Percentiles rank a stretch among this genome's conserved stretches.
These are phyloP conservation scores for Aegotheles bennettii DNA, from an alignment of 2,113 vertebrate species.

Conservation along the genomic window DNA sequence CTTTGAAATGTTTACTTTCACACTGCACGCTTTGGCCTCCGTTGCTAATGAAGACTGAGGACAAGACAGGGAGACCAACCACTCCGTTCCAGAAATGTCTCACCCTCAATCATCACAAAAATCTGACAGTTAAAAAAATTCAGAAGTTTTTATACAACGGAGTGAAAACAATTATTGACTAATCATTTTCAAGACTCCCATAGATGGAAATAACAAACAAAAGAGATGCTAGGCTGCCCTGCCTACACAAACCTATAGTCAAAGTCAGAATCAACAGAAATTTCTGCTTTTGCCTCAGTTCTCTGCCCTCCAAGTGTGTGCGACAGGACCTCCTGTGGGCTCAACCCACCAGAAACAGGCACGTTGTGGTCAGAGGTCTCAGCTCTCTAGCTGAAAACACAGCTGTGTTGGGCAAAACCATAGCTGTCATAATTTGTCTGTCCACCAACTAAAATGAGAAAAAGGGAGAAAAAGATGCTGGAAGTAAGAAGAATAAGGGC, in stretches of 20 bases:
- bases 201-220: rapidly evolving
- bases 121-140: not conserved
- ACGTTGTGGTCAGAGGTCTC: not conserved
- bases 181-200: not conserved
- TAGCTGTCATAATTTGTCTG: not conserved
- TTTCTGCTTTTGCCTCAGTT: not conserved
- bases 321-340: not conserved
- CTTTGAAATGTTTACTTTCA: constrained; percentile 43
- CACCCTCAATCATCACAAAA: not conserved
- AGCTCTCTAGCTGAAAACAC: not conserved
- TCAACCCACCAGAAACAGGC: not conserved
- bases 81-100: not conserved
- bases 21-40: not conserved
- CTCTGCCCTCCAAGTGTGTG: not conserved
- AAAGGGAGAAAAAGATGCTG: not conserved
- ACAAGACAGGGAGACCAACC: not conserved
- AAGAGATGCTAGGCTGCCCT: not conserved
- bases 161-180: not conserved
- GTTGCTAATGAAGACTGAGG: not conserved
- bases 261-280: not conserved
- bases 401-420: not conserved
- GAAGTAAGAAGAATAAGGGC: not conserved
- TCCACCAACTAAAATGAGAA: not conserved
- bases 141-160: not conserved
- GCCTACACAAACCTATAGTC: not conserved